Evolutionary conservation across 2,113 vertebrate species (phyloP), one percentile per base, ranked within the genome.

Genomic region (Anguilla rostrata): DNA sequence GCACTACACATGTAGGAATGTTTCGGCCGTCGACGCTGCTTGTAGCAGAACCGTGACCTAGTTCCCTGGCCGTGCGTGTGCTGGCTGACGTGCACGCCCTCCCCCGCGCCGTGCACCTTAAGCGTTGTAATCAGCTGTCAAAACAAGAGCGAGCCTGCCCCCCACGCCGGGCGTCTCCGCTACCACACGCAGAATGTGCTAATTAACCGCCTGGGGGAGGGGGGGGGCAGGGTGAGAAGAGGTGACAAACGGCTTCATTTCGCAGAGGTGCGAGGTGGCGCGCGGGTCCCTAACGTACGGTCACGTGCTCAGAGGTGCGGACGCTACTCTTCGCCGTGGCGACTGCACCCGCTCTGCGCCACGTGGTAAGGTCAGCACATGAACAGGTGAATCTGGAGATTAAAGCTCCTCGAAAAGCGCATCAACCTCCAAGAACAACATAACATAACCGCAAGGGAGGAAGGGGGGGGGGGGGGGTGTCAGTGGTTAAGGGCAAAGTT

Each of bases 131-230:
- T 81, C 16, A 80, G 34, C 18, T 3, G 16, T 34, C 0, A 34
- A n/a, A 18, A 53, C 49, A 39, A 80, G 84, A 85, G 14, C 7
- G 29, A 85, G 49, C 75, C 78, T 80, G 84, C 49, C 78, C 49
- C 78, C 84, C 5, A 41, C 16, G 3, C 15, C 16, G 43, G 79
- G 43, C n/a, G 18, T 43, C n/a, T 40, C 83, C 8, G 22, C 39
- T 34, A 7, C 60, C 43, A 7, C 29, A 39, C 12, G 18, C 43
- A 22, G 78, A 26, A 2, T 3, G 11, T 20, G 34, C 18, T 40
- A 18, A 78, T 34, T 53, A 79, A 57, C 60, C 56, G 34, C 78
- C 11, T 22, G 26, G 75, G 84, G 75, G 53, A 34, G 7, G 1
- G 20, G 60, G 53, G 78, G 20, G 60, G 53, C 34, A 34, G 78